phyloP scores from a whole-genome alignment of 1,140 invertebrate genomes.

The Frieseomelitta varia region DNA sequence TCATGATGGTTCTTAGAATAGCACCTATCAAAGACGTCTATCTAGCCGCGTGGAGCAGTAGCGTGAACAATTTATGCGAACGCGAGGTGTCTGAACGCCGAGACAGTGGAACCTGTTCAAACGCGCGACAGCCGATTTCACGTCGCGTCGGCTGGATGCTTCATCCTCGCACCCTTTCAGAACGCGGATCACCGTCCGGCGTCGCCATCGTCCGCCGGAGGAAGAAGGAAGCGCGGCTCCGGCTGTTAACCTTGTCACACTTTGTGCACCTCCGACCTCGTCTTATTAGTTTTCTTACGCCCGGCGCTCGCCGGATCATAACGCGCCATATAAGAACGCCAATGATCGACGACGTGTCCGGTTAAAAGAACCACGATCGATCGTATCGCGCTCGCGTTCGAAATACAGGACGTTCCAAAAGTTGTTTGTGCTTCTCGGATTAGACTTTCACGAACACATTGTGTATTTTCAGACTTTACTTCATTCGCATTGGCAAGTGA shows the following conservation, averaged over 20 bases:
- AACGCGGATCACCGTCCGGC: neutral
- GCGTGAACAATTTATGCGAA: slow-evolving; percentile 28
- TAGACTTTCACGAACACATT: no score
- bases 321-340: slow-evolving; percentile 52
- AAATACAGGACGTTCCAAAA: slow-evolving; percentile 1
- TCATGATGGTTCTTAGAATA: neutral
- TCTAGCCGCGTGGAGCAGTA: neutral
- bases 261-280: slow-evolving; percentile 47
- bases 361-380: slow-evolving; percentile 45
- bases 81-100: neutral
- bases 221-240: slow-evolving; percentile 21
- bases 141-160: slow-evolving; percentile 17
- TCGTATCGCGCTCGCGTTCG: slow-evolving; percentile 14
- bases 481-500: no score
- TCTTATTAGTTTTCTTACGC: slow-evolving; percentile 59
- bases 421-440: no score
- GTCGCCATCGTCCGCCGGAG: neutral
- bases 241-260: slow-evolving; percentile 55
- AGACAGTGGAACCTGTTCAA: slow-evolving; percentile 41
- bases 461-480: no score
- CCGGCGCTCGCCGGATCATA: slow-evolving; percentile 40
- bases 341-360: slow-evolving; percentile 52
- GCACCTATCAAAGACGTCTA: neutral
- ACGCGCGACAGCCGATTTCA: slow-evolving; percentile 33
- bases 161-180: slow-evolving; percentile 45